Evolutionary conservation across 2,888 invertebrate genomes (phyloP).

Genomic region (Drosophila rubida): DNA sequence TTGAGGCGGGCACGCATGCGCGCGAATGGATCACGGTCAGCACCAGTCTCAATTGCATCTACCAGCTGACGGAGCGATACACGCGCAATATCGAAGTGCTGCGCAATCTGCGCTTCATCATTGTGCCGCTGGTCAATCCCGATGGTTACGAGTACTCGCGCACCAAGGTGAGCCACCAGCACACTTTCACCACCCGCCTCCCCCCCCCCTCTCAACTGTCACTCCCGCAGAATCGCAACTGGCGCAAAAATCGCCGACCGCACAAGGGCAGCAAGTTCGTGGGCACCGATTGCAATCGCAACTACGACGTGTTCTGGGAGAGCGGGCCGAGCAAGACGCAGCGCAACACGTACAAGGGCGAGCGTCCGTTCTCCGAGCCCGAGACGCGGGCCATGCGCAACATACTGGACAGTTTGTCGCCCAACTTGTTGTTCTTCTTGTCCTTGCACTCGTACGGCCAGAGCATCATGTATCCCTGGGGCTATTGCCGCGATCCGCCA

Average conservation of each 20-base stretch:
- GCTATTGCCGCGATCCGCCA: slow-evolving; percentile 82
- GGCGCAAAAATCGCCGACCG: slow-evolving; percentile 87
- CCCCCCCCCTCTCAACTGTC: neutral
- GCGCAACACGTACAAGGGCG: slow-evolving; percentile 83
- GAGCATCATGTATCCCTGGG: slow-evolving; percentile 84
- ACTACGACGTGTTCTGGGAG: slow-evolving; percentile 88
- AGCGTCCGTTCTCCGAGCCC: slow-evolving; percentile 83
- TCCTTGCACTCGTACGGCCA: slow-evolving; percentile 84
- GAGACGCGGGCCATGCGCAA: slow-evolving; percentile 83
- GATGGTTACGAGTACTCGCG: slow-evolving; percentile 90
- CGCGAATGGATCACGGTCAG: slow-evolving; percentile 89
- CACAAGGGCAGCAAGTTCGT: slow-evolving; percentile 82
- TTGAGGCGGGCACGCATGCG: slow-evolving; percentile 86
- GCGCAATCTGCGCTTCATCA: slow-evolving; percentile 88
- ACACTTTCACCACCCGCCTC: neutral
- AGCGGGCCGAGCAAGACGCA: slow-evolving; percentile 63
- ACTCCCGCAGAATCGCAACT: slow-evolving; percentile 85
- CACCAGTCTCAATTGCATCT: slow-evolving; percentile 87
- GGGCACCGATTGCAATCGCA: slow-evolving; percentile 89
- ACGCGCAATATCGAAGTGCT: slow-evolving; percentile 85
- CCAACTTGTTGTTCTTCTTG: slow-evolving; percentile 82
- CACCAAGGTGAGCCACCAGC: slow-evolving; percentile 82
- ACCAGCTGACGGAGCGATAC: slow-evolving; percentile 86
- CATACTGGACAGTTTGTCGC: slow-evolving; percentile 74
- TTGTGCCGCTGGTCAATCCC: slow-evolving; percentile 89